Conservation (phyloP, 35 echinoderm and acorn worm genomes). For the Strongylocentrotus purpuratus region DNA sequence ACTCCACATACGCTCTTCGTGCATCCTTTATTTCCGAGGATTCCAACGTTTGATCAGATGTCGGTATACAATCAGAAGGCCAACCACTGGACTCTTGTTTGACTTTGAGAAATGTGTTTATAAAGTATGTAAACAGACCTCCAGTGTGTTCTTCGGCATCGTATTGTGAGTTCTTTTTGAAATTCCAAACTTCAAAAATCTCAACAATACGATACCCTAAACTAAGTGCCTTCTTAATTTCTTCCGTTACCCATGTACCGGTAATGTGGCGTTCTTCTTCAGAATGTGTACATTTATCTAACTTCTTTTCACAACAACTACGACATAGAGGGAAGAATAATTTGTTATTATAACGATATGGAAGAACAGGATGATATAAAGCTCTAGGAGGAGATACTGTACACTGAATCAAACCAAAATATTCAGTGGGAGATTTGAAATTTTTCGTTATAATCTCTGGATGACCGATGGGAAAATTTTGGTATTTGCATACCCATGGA, state of each 20-base stretch:
- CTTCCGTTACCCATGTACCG: conserved; percentile 70
- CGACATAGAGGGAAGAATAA: conserved; percentile 56
- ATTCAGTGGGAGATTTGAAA: too few relatives aligned
- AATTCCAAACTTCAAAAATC: conserved; percentile 71
- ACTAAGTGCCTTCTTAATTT: conserved; percentile 54
- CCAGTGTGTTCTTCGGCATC: conserved; percentile 41
- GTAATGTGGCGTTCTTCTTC: conserved; percentile 34
- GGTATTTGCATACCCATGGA: conserved; percentile 35
- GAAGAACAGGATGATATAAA: conserved; percentile 53
- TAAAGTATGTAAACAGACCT: conserved; percentile 60
- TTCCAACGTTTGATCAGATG: too few relatives aligned
- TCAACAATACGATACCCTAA: conserved; percentile 46
- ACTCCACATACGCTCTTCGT: too few relatives aligned
- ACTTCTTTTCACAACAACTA: conserved; percentile 21
- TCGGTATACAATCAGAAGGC: conserved; percentile 17
- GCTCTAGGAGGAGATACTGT: conserved; percentile 35
- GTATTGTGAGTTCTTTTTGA: conserved; percentile 45
- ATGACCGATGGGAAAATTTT: background rate
- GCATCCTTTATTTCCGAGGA: too few relatives aligned
- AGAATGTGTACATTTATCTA: conserved; percentile 16
- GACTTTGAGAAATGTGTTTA: conserved; percentile 64
- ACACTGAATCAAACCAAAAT: conserved; percentile 72
- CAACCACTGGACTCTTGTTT: conserved; percentile 64
- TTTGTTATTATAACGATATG: background rate
- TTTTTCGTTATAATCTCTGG: conserved; percentile 53